These are phyloP conservation scores for Pelodiscus sinensis DNA, from an alignment of 2,113 vertebrate species.

Conservation along the genomic window DNA sequence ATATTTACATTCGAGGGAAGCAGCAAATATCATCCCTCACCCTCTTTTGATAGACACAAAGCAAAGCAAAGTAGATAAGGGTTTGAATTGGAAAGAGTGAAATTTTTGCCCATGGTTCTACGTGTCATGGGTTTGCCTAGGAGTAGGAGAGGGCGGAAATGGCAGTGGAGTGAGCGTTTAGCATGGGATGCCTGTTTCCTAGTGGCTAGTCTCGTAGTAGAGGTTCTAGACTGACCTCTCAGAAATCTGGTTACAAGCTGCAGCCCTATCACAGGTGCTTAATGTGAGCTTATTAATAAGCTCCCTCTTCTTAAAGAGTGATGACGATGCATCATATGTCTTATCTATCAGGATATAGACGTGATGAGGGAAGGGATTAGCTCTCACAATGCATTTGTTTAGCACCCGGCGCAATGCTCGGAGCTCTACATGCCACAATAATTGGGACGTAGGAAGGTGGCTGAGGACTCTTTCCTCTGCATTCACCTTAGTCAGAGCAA, in stretches of 20 bases:
- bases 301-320: not conserved
- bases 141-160: not conserved
- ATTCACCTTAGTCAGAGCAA: not conserved
- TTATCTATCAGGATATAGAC: not conserved
- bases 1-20: not conserved
- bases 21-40: not conserved
- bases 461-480: not conserved
- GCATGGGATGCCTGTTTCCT: not conserved
- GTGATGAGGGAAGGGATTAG: not conserved
- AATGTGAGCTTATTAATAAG: not conserved
- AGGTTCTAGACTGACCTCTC: not conserved
- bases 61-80: not conserved
- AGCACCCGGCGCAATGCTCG: not conserved
- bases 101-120: not conserved
- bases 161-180: not conserved
- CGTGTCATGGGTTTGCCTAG: not conserved
- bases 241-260: not conserved
- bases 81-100: fast-evolving
- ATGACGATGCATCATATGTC: not conserved
- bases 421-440: not conserved
- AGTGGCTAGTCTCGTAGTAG: not conserved
- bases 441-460: not conserved
- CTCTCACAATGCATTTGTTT: not conserved
- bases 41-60: not conserved
- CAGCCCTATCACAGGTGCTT: not conserved